Evolutionary conservation across 2,888 invertebrate genomes (phyloP), one percentile per base, ranked within the genome.

Genomic region (Dicycla oo): DNA sequence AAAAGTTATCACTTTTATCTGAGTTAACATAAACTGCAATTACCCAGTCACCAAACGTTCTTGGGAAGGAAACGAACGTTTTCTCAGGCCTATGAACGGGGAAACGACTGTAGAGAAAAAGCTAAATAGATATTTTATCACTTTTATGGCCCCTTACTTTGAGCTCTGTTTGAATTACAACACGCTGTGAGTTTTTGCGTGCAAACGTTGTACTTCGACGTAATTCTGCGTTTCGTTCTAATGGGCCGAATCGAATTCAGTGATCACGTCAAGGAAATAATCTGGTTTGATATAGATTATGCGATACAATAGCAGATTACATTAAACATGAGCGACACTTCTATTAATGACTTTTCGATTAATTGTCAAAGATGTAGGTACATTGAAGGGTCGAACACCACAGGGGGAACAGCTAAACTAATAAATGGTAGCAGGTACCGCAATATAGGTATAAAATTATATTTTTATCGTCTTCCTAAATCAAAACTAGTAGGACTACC

Each of bases 91-190:
- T 85, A 88, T 88, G 87, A 87, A 86, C 84, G 88, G 88, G 84
- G 83, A 88, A 92, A 91, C 86, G 87, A 88, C 87, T 88, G 87
- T 81, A 83, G 81, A 90, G 90, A 91, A 93, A 93, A 92, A 92
- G 92, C 93, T 94, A 94, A 95, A 94, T 94, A 94, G 94, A 94
- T 94, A 94, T 95, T 95, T 94, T 95, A 94, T 95, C 94, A 94
- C 94, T 94, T 95, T 95, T 94, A 95, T 94, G 87, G 94, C 91
- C 93, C 89, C 89, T 93, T 93, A 92, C 90, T 92, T 91, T 92
- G 92, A 92, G 92, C 92, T 90, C 89, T 89, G 88, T 89, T 92
- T 93, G 92, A 94, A 91, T 93, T 93, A 93, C 90, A 83, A 66
- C 86, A 85, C 86, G 81, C 82, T 84, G 86, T 83, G 87, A 87